phyloP scores from a whole-genome alignment of 2,888 invertebrate species.

The Trissoscelio sp. region DNA sequence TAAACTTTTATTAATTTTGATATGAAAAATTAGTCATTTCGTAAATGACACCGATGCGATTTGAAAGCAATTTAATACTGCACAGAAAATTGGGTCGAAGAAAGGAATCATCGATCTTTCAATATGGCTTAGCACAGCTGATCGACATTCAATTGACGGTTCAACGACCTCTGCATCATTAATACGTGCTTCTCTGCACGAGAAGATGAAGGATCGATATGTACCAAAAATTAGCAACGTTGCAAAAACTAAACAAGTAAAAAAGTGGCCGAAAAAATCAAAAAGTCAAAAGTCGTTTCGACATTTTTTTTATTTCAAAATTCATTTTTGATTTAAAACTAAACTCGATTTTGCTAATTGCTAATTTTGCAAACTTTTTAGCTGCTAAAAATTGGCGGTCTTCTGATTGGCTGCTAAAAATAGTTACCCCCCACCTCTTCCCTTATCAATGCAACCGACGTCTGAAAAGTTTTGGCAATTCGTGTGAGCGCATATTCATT shows the following conservation, averaged over 20 bases:
- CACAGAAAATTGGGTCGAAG: slow-evolving; percentile 75
- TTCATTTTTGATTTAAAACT: too few species aligned
- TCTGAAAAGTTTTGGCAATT: slow-evolving; percentile 66
- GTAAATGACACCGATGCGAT: slow-evolving; percentile 69
- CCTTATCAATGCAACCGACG: slow-evolving; percentile 36
- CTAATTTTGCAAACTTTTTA: too few species aligned
- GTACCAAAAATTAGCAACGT: slow-evolving; percentile 11
- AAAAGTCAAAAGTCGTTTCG: too few species aligned
- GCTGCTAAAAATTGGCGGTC: background rate
- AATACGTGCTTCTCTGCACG: slow-evolving; percentile 51
- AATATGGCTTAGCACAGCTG: slow-evolving; percentile 73
- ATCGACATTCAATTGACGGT: slow-evolving; percentile 72
- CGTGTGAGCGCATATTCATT: slow-evolving; percentile 65
- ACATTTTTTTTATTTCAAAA: background rate
- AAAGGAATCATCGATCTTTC: slow-evolving; percentile 76
- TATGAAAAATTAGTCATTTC: slow-evolving; percentile 54
- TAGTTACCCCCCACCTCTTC: background rate
- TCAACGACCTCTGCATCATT: slow-evolving; percentile 71
- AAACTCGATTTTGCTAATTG: too few species aligned
- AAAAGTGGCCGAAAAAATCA: background rate
- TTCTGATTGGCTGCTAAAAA: slow-evolving; percentile 18
- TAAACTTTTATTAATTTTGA: too few species aligned
- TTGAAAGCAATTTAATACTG: slow-evolving; percentile 73
- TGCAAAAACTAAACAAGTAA: background rate
- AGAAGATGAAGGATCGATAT: slow-evolving; percentile 31